Conservation (phyloP, 1,140 invertebrate genomes). For the Heterodera schachtii region DNA sequence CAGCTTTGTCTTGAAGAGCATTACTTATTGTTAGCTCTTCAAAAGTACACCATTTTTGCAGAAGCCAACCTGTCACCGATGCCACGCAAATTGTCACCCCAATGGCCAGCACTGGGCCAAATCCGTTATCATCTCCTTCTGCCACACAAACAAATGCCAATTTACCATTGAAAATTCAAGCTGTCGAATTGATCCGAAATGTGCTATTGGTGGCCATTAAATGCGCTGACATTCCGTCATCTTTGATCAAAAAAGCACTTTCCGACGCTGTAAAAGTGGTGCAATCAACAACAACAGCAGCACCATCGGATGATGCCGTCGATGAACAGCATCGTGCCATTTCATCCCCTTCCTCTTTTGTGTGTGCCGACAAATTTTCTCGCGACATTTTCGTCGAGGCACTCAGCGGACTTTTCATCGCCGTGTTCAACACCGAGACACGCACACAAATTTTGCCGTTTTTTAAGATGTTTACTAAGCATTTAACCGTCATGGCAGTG, state of each 20-base stretch:
- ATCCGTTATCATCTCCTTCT: too few species aligned
- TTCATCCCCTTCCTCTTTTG: not conserved
- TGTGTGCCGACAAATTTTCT: slow-evolving; percentile 33
- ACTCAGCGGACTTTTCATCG: slow-evolving; percentile 46
- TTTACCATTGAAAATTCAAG: slow-evolving; percentile 17
- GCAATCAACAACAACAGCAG: not conserved
- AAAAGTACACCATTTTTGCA: not conserved
- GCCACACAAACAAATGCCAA: not conserved
- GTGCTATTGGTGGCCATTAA: slow-evolving; percentile 14
- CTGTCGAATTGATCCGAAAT: slow-evolving; percentile 23
- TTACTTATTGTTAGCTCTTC: too few species aligned
- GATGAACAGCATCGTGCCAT: not conserved
- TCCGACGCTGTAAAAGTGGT: not conserved
- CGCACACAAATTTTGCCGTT: slow-evolving; percentile 40
- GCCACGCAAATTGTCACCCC: not conserved
- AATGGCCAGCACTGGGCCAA: too few species aligned
- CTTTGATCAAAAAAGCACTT: not conserved
- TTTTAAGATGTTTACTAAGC: slow-evolving; percentile 43
- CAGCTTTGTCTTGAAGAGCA: too few species aligned
- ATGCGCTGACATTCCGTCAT: not conserved
- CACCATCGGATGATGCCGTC: not conserved
- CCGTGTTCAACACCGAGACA: slow-evolving; percentile 40
- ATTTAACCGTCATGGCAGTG: slow-evolving; percentile 51
- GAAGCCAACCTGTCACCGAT: slow-evolving; percentile 13
- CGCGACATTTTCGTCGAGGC: slow-evolving; percentile 38